phyloP scores from a whole-genome alignment of 2,113 vertebrate species.

The Heliornis fulica region DNA sequence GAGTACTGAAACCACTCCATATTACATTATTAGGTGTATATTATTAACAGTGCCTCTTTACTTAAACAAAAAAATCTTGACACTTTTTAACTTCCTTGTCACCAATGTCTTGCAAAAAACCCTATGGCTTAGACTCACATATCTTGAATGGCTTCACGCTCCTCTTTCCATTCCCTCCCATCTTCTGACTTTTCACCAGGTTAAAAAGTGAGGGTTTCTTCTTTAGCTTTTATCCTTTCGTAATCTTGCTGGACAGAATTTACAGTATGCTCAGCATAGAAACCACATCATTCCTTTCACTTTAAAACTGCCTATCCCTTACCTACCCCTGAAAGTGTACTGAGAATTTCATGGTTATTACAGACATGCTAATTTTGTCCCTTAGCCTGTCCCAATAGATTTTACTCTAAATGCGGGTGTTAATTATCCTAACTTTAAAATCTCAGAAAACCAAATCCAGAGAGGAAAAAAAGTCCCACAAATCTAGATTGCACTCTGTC shows the following conservation, averaged over 20 bases:
- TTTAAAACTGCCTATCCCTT: neutral
- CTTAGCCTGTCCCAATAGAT: neutral
- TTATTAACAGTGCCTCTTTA: conserved; percentile 26
- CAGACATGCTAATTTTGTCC: neutral
- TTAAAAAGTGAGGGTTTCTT: neutral
- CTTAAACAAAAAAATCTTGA: neutral
- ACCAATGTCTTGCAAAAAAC: neutral
- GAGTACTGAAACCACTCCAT: conserved; percentile 9
- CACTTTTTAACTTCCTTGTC: neutral
- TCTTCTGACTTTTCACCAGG: neutral
- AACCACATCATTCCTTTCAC: neutral
- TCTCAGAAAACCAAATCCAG: neutral
- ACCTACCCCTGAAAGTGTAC: neutral
- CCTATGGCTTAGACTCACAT: neutral
- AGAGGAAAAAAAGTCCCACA: neutral
- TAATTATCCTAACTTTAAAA: neutral
- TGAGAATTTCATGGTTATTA: neutral
- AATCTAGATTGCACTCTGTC: neutral
- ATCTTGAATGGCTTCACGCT: neutral
- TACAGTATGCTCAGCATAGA: neutral
- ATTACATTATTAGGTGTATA: conserved; percentile 15
- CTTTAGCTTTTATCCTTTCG: neutral
- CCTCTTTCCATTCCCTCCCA: neutral
- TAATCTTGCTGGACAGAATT: neutral
- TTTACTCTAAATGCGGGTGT: neutral